Evolutionary conservation across 2,113 vertebrate genomes (phyloP), one percentile per base, ranked within the genome.

Genomic region (Sinocyclocheilus grahami): DNA sequence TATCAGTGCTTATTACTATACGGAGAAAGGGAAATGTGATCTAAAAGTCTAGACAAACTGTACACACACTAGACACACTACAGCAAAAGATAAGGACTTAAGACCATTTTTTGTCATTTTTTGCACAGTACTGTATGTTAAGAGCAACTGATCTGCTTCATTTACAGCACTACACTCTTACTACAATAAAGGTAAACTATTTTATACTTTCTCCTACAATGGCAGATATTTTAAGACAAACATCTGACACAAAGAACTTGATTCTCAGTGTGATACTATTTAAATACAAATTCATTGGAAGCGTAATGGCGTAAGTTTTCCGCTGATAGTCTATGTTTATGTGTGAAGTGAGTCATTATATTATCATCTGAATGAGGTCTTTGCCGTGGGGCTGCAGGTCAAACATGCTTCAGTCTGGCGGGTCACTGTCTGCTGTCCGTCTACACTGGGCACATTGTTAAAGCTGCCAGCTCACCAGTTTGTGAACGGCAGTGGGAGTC

Each of bases 391-490:
- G 33, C 69, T 77, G 7, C 48, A 18, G 75, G 72, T 75, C 39
- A 91, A 89, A 92, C 90, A 51, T 24, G 63, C 86, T 76, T 79
- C 84, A 90, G 87, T 91, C 90, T 90, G 86, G 84, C 86, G 75
- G 79, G 37, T 42, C 33, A n/a, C 37, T 72, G 37, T 72, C 69
- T 39, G 69, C 37, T 22, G 20, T 39, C 69, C 9, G 37, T 72
- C 9, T 85, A 88, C 86, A 93, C 91, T 72, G 92, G 86, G 78
- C 89, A 85, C 91, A 93, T 95, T 94, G 92, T 94, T 82, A n/a
- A 82, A 1, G 63, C 84, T 85, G 91, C 91, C 91, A 91, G 86
- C 90, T 75, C 90, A 78, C 88, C 83, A 86, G 83, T 86, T 91
- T 81, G 82, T 89, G 86, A 90, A 90, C 72, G 53, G 87, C 77